A percentile compares a stretch with the other conserved stretches of the same genome.
These are phyloP conservation scores for Fundulus diaphanus DNA, from an alignment of 2,797 vertebrate genomes.

Conservation along the genomic window DNA sequence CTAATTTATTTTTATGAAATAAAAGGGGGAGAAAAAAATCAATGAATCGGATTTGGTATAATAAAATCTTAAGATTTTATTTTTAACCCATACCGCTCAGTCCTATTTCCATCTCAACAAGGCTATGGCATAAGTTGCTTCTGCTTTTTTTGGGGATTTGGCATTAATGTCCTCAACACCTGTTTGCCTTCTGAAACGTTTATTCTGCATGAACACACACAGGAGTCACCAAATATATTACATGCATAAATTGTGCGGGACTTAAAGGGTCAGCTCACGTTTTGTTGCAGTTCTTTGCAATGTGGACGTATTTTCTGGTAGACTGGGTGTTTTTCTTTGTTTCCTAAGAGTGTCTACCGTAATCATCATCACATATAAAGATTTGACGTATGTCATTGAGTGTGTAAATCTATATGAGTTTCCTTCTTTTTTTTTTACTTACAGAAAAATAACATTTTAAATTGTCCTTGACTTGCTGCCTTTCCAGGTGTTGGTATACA, in stretches of 20 bases:
- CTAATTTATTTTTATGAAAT: too few relatives aligned
- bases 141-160: background rate
- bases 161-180: background rate
- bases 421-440: too few relatives aligned
- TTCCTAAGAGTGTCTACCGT: too few relatives aligned
- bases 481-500: slow-evolving; percentile 74
- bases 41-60: too few relatives aligned
- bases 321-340: background rate
- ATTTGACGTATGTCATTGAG: too few relatives aligned
- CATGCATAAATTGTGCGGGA: background rate
- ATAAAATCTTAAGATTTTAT: too few relatives aligned
- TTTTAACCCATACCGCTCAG: too few relatives aligned
- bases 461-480: slow-evolving; percentile 66
- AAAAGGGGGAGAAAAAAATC: too few relatives aligned
- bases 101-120: background rate
- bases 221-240: background rate
- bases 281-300: background rate
- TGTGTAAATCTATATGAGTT: too few relatives aligned
- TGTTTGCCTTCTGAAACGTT: background rate
- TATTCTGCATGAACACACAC: background rate
- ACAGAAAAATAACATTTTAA: too few relatives aligned
- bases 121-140: background rate
- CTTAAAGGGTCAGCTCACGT: background rate
- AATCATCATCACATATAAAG: too few relatives aligned
- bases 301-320: background rate